phyloP scores from a whole-genome alignment of 1,140 invertebrate genomes.

The Cydia pomonella region DNA sequence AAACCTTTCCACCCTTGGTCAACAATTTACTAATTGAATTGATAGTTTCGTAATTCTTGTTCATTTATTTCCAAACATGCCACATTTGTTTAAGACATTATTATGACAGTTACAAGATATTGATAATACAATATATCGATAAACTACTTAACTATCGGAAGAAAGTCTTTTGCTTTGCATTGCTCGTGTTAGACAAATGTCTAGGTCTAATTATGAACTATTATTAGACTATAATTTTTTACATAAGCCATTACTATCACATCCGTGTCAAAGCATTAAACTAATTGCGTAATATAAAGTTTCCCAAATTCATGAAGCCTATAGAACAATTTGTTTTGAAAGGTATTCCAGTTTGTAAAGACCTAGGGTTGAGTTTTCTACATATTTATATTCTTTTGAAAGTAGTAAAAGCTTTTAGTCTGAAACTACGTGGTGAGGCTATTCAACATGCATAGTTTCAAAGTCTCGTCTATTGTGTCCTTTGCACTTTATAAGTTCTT shows the following conservation, averaged over 20 bases:
- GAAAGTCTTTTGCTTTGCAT: too few species aligned
- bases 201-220: too few species aligned
- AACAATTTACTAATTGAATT: too few species aligned
- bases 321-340: background rate
- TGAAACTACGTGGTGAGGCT: slow-evolving; percentile 17
- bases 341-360: background rate
- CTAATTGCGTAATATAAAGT: background rate
- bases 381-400: slow-evolving; percentile 25
- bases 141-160: too few species aligned
- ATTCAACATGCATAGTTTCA: slow-evolving; percentile 25
- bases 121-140: too few species aligned
- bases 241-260: background rate
- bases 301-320: background rate
- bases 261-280: background rate
- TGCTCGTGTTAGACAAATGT: too few species aligned
- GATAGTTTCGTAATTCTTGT: too few species aligned
- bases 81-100: too few species aligned
- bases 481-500: background rate
- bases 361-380: background rate
- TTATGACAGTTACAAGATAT: too few species aligned
- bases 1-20: too few species aligned
- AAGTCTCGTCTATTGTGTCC: slow-evolving; percentile 4
- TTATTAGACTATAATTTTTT: too few species aligned
- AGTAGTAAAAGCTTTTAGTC: slow-evolving; percentile 8
- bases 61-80: too few species aligned